Evolutionary conservation across 2,888 invertebrate species (phyloP).

Genomic region (Teinopalpus imperialis): DNA sequence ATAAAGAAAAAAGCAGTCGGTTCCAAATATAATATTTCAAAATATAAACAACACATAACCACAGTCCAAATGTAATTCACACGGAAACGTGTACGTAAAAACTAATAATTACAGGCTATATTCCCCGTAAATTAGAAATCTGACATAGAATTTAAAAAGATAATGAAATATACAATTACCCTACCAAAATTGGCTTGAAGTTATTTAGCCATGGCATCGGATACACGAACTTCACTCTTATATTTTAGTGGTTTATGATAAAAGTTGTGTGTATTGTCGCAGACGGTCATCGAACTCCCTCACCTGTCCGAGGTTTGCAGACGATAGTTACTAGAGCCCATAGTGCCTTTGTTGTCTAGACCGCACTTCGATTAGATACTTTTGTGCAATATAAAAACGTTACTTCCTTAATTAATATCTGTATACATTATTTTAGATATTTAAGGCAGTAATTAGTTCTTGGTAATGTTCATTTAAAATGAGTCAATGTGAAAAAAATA

Average conservation of each 20-base stretch:
- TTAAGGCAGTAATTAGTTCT: too few relatives aligned
- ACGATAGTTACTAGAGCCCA: constrained; percentile 14
- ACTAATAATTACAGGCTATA: constrained; percentile 10
- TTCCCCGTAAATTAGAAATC: constrained; percentile 4
- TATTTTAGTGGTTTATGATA: not conserved
- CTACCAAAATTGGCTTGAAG: constrained; percentile 15
- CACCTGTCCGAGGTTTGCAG: constrained; percentile 29
- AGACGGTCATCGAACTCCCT: constrained; percentile 38
- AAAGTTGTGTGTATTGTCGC: not conserved
- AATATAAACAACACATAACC: too few relatives aligned
- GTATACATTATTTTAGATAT: not conserved
- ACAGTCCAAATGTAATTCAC: too few relatives aligned
- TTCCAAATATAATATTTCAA: too few relatives aligned
- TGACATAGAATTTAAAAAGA: constrained; percentile 13
- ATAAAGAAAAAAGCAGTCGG: too few relatives aligned
- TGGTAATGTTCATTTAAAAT: too few relatives aligned
- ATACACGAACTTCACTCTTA: not conserved
- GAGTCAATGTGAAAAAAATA: too few relatives aligned
- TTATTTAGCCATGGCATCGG: constrained; percentile 21
- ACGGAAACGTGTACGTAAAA: constrained; percentile 4
- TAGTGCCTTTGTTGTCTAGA: constrained; percentile 20
- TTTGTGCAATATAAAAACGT: constrained; percentile 17
- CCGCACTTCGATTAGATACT: constrained; percentile 4
- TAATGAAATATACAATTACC: constrained; percentile 22
- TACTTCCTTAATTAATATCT: constrained; percentile 17